phyloP scores from a whole-genome alignment of 2,113 vertebrate genomes.

The Equus przewalskii region DNA sequence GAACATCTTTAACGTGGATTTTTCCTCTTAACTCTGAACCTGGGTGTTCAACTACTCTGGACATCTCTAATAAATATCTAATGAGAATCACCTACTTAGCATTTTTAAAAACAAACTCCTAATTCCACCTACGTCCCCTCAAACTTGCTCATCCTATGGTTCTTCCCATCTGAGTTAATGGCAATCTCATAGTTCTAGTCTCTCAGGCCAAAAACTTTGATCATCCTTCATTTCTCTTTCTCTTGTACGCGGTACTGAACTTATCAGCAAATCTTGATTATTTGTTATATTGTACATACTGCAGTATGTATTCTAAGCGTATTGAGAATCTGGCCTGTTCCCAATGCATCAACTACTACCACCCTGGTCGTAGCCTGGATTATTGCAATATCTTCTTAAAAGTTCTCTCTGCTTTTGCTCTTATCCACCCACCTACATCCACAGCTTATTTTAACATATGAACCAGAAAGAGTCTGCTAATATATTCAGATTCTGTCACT shows the following conservation, averaged over 20 bases:
- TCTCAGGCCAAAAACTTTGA: neutral
- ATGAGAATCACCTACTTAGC: neutral
- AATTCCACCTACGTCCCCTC: neutral
- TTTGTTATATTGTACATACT: neutral
- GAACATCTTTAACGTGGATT: neutral
- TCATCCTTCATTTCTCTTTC: neutral
- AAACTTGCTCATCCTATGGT: neutral
- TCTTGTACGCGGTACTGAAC: neutral
- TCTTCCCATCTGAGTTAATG: neutral
- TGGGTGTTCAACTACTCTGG: neutral
- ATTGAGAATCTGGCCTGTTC: neutral
- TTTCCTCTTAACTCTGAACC: neutral
- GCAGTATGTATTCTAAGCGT: too few relatives aligned
- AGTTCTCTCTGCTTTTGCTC: neutral
- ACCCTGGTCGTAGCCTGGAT: neutral
- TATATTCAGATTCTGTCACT: neutral
- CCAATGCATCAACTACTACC: neutral
- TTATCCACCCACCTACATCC: neutral
- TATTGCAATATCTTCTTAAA: neutral
- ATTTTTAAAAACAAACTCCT: neutral
- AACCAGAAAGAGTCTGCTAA: neutral
- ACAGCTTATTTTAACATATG: neutral
- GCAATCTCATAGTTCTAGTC: too few relatives aligned
- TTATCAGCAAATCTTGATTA: neutral
- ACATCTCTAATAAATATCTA: neutral